Percentiles rank a stretch among this genome's conserved stretches.
Evolutionary conservation across 2,797 vertebrate species (phyloP).

Genomic region (Austrolebias charrua): DNA sequence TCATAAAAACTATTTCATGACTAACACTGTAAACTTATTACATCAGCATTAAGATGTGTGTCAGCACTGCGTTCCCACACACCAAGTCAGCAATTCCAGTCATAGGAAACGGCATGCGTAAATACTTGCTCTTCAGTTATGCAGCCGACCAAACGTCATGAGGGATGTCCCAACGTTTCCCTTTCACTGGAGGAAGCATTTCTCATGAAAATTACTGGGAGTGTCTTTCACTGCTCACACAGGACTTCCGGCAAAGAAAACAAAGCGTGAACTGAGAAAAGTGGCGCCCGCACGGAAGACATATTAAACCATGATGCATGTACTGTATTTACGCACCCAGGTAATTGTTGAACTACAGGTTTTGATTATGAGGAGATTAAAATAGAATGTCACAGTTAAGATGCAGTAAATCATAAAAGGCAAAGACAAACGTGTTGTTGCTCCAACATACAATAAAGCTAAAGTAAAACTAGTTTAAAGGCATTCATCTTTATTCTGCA

Average conservation of each 20-base stretch:
- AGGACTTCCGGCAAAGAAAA: slow-evolving; percentile 53
- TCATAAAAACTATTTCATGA: slow-evolving; percentile 30
- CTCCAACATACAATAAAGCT: neutral
- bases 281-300: slow-evolving; percentile 34
- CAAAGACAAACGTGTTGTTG: neutral
- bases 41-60: slow-evolving; percentile 56
- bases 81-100: slow-evolving; percentile 58
- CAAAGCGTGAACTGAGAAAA: slow-evolving; percentile 24
- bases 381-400: slow-evolving; percentile 55
- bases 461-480: neutral
- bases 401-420: slow-evolving; percentile 48
- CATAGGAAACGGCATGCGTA: slow-evolving; percentile 54
- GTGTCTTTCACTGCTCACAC: slow-evolving; percentile 36
- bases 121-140: slow-evolving; percentile 67
- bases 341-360: slow-evolving; percentile 27
- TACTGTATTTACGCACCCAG: slow-evolving; percentile 25
- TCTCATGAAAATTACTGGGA: slow-evolving; percentile 42
- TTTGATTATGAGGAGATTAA: slow-evolving; percentile 42
- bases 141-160: slow-evolving; percentile 33
- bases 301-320: slow-evolving; percentile 1
- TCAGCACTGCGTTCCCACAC: slow-evolving; percentile 51
- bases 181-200: slow-evolving; percentile 27
- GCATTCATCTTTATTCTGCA: neutral
- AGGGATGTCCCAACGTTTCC: slow-evolving; percentile 24
- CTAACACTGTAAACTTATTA: slow-evolving; percentile 40